A percentile compares a stretch with the other conserved stretches of the same genome.
Conservation (phyloP, 2,113 vertebrate genomes). For the Columbina picui region DNA sequence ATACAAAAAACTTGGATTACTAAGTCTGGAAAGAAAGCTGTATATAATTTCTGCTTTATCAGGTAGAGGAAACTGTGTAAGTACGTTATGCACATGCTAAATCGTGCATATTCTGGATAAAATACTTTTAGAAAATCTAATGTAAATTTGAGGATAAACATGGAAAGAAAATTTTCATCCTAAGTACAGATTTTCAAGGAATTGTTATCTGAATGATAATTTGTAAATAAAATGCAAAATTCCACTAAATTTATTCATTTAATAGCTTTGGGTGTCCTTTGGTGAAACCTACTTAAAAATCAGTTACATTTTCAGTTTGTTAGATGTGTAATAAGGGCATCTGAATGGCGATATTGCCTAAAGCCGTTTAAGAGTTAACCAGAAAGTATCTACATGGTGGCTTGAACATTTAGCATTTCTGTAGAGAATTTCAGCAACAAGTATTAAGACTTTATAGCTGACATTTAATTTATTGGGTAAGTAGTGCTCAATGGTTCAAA, state of each 20-base stretch:
- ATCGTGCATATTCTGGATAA: not conserved
- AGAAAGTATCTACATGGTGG: not conserved
- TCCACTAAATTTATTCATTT: not conserved
- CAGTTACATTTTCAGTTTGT: not conserved
- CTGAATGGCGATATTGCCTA: not conserved
- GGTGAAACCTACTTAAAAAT: not conserved
- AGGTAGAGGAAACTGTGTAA: not conserved
- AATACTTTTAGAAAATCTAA: not conserved
- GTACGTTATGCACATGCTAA: not conserved
- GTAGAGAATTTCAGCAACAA: not conserved
- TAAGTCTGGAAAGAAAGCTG: not conserved
- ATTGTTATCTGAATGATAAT: not conserved
- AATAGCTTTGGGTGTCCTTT: not conserved
- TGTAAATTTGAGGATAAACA: not conserved
- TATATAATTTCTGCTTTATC: not conserved
- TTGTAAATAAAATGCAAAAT: not conserved
- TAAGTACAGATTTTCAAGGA: not conserved
- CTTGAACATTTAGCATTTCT: not conserved
- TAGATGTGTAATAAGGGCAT: not conserved
- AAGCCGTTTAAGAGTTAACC: not conserved
- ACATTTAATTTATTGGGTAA: not conserved
- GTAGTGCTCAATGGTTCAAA: not conserved
- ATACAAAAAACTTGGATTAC: not conserved
- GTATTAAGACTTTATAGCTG: not conserved
- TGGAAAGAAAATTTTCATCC: fast-evolving